phyloP scores from a whole-genome alignment of 2,888 invertebrate genomes.

The Craniophora ligustri region DNA sequence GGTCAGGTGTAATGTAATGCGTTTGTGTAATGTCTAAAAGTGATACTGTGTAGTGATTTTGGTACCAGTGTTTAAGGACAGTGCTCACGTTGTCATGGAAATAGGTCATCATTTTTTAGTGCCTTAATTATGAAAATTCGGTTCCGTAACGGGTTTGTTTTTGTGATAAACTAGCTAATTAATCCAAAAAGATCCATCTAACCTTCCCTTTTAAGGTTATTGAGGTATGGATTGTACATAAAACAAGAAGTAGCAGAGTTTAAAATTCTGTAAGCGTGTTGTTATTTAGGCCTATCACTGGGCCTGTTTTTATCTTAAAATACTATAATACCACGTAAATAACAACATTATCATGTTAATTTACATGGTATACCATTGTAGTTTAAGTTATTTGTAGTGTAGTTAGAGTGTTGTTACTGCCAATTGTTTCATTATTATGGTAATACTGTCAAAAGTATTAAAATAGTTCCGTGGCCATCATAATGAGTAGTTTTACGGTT shows the following conservation, averaged over 20 bases:
- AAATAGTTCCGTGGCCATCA: constrained; percentile 33
- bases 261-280: not conserved
- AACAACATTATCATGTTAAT: constrained; percentile 4
- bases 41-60: constrained; percentile 69
- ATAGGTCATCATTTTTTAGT: constrained; percentile 33
- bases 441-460: constrained; percentile 39
- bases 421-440: constrained; percentile 36
- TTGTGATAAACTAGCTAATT: constrained; percentile 25
- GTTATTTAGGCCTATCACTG: not conserved
- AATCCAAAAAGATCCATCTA: constrained; percentile 6
- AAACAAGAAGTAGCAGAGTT: too few species aligned
- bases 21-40: constrained; percentile 74
- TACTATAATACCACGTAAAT: not conserved
- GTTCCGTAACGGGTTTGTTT: constrained; percentile 30
- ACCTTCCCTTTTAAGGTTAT: constrained; percentile 33
- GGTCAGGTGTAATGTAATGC: constrained; percentile 83
- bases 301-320: not conserved
- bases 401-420: constrained; percentile 13
- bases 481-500: constrained; percentile 34
- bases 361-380: constrained; percentile 5
- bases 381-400: constrained; percentile 6
- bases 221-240: not conserved
- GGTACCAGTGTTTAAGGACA: constrained; percentile 44
- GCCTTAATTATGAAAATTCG: constrained; percentile 14
- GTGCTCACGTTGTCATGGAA: constrained; percentile 35